phyloP scores from a whole-genome alignment of 2,797 vertebrate genomes.

The Sebastes diaconus region DNA sequence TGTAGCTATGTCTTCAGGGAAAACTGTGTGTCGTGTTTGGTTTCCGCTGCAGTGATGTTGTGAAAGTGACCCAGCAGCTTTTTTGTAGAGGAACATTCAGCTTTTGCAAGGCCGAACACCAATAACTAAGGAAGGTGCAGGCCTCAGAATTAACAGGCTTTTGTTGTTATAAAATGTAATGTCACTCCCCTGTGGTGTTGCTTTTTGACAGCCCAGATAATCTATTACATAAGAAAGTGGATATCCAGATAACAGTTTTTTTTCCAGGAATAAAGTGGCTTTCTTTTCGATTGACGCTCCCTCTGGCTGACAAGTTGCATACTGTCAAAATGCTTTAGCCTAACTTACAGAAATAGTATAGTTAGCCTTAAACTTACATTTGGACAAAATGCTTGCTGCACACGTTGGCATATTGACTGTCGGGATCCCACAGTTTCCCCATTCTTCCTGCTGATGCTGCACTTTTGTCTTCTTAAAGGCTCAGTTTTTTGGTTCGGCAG shows the following conservation, averaged over 20 bases:
- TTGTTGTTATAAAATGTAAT: slow-evolving; percentile 2
- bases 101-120: neutral
- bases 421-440: too few relatives aligned
- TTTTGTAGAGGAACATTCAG: neutral
- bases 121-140: neutral
- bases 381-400: too few relatives aligned
- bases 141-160: neutral
- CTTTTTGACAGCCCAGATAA: slow-evolving; percentile 1
- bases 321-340: too few relatives aligned
- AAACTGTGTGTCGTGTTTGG: neutral
- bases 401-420: too few relatives aligned
- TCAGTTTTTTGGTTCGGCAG: too few relatives aligned
- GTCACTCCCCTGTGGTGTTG: neutral
- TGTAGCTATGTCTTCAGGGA: slow-evolving; percentile 1
- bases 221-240: neutral
- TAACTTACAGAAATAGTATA: too few relatives aligned
- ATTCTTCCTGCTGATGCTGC: too few relatives aligned
- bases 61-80: slow-evolving; percentile 1
- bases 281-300: neutral
- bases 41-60: neutral
- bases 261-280: neutral
- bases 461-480: too few relatives aligned
- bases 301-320: neutral
- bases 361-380: too few relatives aligned
- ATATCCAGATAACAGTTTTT: neutral